A percentile compares a stretch with the other conserved stretches of the same genome.
Evolutionary conservation across 2,113 vertebrate genomes (phyloP).

Genomic region (Grus americana): DNA sequence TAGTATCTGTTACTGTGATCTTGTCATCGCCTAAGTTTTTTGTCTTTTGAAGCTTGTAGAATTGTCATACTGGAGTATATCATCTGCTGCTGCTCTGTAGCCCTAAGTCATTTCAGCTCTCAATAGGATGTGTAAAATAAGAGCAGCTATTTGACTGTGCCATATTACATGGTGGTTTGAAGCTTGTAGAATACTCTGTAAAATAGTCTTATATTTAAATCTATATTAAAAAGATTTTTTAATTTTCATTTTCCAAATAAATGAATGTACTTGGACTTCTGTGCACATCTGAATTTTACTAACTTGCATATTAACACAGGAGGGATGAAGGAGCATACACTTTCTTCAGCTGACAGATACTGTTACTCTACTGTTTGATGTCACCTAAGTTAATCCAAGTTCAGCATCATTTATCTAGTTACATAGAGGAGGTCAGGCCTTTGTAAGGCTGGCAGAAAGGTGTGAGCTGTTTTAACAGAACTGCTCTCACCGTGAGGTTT

Average conservation of each 20-base stretch:
- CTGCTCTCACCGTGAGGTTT: neutral
- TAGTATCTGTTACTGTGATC: fast-evolving
- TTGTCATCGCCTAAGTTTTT: neutral
- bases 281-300: neutral
- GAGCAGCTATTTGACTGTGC: neutral
- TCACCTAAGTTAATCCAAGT: neutral
- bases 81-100: neutral
- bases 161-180: neutral
- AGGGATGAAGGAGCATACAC: neutral
- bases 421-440: neutral
- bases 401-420: neutral
- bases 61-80: neutral
- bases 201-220: neutral
- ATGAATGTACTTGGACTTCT: neutral
- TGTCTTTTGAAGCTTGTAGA: neutral
- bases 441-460: neutral
- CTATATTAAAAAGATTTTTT: neutral
- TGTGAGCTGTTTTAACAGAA: neutral
- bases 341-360: neutral
- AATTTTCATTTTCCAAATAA: neutral
- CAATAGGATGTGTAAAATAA: neutral
- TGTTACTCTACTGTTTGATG: neutral
- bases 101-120: neutral
- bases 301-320: neutral
- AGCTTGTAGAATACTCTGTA: neutral